A percentile compares a stretch with the other conserved stretches of the same genome.
Conservation (phyloP, 2,888 invertebrate genomes). For the Saturnia pavonia region DNA sequence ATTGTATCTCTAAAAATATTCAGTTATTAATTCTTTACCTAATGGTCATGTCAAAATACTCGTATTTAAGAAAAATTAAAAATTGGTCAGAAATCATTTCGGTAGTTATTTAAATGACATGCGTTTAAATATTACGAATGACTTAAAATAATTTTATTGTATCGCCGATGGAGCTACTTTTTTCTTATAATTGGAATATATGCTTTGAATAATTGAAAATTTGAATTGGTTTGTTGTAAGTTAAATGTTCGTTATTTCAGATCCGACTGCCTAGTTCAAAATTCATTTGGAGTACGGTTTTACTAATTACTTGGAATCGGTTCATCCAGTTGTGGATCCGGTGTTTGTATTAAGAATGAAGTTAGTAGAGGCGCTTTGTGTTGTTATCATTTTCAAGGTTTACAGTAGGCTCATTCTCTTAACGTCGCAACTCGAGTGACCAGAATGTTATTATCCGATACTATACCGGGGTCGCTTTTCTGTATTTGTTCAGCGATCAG, state of each 20-base stretch:
- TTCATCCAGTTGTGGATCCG: constrained; percentile 29
- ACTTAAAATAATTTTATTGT: no score
- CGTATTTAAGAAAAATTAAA: neutral
- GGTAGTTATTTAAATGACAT: no score
- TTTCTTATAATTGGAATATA: no score
- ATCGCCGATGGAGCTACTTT: neutral
- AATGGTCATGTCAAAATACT: no score
- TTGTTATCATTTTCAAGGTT: constrained; percentile 30
- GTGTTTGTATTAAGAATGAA: constrained; percentile 15
- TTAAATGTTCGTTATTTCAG: neutral
- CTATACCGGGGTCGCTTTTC: constrained; percentile 26
- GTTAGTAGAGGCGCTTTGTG: constrained; percentile 8
- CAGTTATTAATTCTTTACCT: no score
- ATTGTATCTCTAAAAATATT: no score
- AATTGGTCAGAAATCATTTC: neutral
- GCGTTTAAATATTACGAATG: neutral
- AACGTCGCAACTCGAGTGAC: constrained; percentile 27
- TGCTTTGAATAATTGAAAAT: no score
- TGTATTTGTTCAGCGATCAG: constrained; percentile 21
- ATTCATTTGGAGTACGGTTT: constrained; percentile 41
- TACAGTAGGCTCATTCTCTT: constrained; percentile 28
- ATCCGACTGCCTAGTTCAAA: constrained; percentile 28
- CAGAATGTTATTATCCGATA: constrained; percentile 34
- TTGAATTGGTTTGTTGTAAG: neutral
- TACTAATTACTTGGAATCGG: constrained; percentile 39